Evolutionary conservation across 2,888 invertebrate genomes (phyloP), one percentile per base, ranked within the genome.

Genomic region (Phyllotreta striolata): DNA sequence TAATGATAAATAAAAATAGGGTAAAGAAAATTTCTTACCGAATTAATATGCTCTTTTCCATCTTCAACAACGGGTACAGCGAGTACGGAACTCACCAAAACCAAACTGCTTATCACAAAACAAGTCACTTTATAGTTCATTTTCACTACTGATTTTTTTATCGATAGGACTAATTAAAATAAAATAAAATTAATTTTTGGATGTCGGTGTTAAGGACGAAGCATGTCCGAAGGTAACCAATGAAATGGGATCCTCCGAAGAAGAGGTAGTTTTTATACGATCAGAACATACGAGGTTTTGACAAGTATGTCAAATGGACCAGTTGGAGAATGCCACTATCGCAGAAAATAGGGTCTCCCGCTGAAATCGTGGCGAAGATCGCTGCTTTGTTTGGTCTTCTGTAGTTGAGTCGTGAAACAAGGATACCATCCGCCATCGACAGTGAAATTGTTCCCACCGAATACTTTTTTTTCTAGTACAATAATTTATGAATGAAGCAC

Each of bases 231-330:
- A 74, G 79, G 78, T 79, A 77, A 78, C 77, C 78, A 77, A 74
- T 76, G 79, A 80, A 80, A 80, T 80, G 76, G 76, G 77, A 76
- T 70, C 68, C 66, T 72, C 70, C 74, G 74, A 74, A 74, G 77
- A 60, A 60, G 75, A 75, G 78, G 75, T 80, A 77, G 76, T 78
- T 79, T 81, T 80, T 81, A 81, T 81, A 81, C 78, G 77, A 76
- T 74, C 69, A 67, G 61, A 66, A 70, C 65, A 68, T 38, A 52
- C 60, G 43, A 68, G 69, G 63, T 61, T 64, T 66, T 64, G 44
- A 64, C 77, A 79, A 81, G 80, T 80, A 72, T 80, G 81, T 80
- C 81, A 77, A 74, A 78, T 80, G 79, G 80, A 81, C 81, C 80
- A 79, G 81, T 78, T 79, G 70, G 52, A 52, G 60, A 54, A 52